These are phyloP conservation scores for Eilema depressum DNA, from an alignment of 2,888 invertebrate species.

Conservation along the genomic window DNA sequence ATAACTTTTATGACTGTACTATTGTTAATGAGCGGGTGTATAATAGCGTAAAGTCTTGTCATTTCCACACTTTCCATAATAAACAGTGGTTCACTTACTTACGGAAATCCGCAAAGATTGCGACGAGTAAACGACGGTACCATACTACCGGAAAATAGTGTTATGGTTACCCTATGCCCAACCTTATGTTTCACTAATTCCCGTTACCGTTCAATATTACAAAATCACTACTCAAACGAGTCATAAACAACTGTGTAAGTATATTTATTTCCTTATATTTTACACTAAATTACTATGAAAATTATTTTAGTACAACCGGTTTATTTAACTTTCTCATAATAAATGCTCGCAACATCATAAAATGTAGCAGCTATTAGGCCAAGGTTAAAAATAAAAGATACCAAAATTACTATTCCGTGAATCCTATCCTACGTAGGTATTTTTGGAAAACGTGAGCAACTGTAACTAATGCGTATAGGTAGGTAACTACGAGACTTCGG, in stretches of 20 bases:
- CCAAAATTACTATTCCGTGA: slow-evolving; percentile 18
- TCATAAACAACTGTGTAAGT: slow-evolving; percentile 9
- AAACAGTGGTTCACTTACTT: neutral
- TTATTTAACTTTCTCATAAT: slow-evolving; percentile 23
- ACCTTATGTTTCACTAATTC: neutral
- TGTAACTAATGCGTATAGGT: slow-evolving; percentile 15
- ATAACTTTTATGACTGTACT: neutral
- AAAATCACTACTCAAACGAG: neutral
- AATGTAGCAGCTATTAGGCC: slow-evolving; percentile 23
- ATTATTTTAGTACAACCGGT: slow-evolving; percentile 11
- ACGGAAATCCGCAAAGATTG: neutral
- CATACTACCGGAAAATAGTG: neutral
- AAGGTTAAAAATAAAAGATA: slow-evolving; percentile 21
- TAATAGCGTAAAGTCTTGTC: neutral
- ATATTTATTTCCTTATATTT: slow-evolving; percentile 8
- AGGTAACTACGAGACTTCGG: slow-evolving; percentile 6
- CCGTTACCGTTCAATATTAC: neutral
- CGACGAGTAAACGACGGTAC: neutral
- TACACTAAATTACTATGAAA: slow-evolving; percentile 16
- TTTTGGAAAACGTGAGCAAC: slow-evolving; percentile 18
- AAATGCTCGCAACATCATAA: slow-evolving; percentile 19
- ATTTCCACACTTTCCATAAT: neutral
- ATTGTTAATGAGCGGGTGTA: neutral
- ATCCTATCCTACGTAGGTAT: slow-evolving; percentile 14
- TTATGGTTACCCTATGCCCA: no score